Percentiles rank a stretch among this genome's conserved stretches.
Evolutionary conservation across 2,888 invertebrate species (phyloP).

Genomic region (Hybos culiciformis): DNA sequence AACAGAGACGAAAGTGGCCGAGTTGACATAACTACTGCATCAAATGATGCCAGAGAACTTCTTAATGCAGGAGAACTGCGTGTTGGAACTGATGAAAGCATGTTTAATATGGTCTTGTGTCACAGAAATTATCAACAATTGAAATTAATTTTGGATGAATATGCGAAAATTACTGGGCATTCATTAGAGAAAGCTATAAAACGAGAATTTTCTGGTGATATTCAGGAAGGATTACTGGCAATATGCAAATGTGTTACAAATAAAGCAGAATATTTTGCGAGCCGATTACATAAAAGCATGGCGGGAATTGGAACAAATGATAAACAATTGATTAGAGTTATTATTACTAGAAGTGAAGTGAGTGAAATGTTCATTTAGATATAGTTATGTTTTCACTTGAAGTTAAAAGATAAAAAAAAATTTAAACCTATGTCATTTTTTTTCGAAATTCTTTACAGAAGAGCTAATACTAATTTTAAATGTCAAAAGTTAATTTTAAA

Average conservation of each 20-base stretch:
- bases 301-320: constrained; percentile 84
- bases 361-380: no score
- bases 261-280: constrained; percentile 72
- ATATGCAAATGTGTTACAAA: constrained; percentile 70
- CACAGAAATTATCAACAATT: constrained; percentile 58
- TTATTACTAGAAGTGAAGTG: constrained; percentile 64
- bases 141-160: constrained; percentile 33
- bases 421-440: not conserved
- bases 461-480: no score
- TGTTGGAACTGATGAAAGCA: constrained; percentile 74
- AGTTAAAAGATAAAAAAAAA: no score
- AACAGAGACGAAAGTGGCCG: constrained; percentile 57
- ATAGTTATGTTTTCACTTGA: no score
- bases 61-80: constrained; percentile 55
- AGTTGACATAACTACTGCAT: constrained; percentile 55
- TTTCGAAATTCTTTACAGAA: no score
- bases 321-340: constrained; percentile 65
- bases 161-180: constrained; percentile 57
- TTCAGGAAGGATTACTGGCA: constrained; percentile 63
- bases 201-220: constrained; percentile 73
- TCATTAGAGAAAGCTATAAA: constrained; percentile 66
- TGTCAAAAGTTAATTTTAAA: not conserved
- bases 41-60: constrained; percentile 67
- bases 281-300: constrained; percentile 75
- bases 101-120: constrained; percentile 71